Percentiles rank a stretch among this genome's conserved stretches.
These are phyloP conservation scores for Lasius fuliginosus DNA, from an alignment of 2,888 invertebrate genomes.

Conservation along the genomic window DNA sequence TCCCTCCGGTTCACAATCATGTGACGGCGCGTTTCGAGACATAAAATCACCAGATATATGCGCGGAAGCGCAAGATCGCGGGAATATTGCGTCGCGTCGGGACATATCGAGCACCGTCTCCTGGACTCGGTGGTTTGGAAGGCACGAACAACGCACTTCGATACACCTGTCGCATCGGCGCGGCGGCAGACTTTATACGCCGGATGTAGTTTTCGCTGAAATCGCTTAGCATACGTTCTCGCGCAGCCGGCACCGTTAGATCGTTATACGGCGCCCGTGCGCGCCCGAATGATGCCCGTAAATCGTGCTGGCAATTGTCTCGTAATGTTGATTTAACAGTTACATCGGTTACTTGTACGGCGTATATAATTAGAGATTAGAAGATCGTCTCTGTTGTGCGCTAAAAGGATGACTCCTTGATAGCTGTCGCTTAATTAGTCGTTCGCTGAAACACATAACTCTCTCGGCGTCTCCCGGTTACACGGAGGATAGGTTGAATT, in stretches of 20 bases:
- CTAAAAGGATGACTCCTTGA: conserved; percentile 38
- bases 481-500: conserved; percentile 17
- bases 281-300: conserved; percentile 21
- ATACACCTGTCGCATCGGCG: conserved; percentile 73
- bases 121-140: conserved; percentile 69
- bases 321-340: conserved; percentile 23
- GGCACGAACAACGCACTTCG: conserved; percentile 76
- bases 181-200: conserved; percentile 51
- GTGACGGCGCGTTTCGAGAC: conserved; percentile 14
- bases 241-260: conserved; percentile 23
- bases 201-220: conserved; percentile 61
- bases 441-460: conserved; percentile 29
- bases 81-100: conserved; percentile 42
- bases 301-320: conserved; percentile 20
- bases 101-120: conserved; percentile 51
- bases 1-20: neutral
- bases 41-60: conserved; percentile 37
- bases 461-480: neutral
- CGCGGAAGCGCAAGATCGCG: conserved; percentile 25
- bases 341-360: conserved; percentile 16
- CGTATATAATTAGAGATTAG: conserved; percentile 38
- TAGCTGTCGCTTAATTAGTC: conserved; percentile 46
- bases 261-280: neutral
- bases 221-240: conserved; percentile 55
- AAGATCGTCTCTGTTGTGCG: conserved; percentile 10